Base-by-base conservation (phyloP, 2,113 vertebrate genomes). In the Strix aluco region DNA sequence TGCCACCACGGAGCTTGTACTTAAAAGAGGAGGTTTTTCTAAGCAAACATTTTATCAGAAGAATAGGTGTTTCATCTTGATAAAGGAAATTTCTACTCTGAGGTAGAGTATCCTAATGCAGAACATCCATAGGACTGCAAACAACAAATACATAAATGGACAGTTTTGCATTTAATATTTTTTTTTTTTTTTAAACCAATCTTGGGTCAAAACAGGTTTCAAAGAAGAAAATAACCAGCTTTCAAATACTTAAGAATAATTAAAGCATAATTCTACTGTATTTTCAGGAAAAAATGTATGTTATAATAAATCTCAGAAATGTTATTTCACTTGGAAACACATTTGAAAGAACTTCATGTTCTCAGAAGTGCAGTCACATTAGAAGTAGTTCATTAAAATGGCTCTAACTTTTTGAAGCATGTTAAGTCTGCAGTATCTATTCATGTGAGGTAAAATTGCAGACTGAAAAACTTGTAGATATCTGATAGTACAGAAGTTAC, bases 401-500 rank as follows among this genome's bases (percentile, higher is more conserved):
- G 58, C 77, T 92, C 61, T 79, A 91, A 91, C 86, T 90, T 94
- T 91, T 77, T 87, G 86, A 92, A 96, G 86, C 29, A 0, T 91
- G 77, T 75, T 84, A 93, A 94, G 61, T 65, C 54, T 94, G 61
- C 36, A 91, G 40, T 58, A 61, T 46, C 57, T 82, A 80, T 81
- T 93, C 44, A 92, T 69, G 77, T 77, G 70, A 92, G 58, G 71
- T 71, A 84, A 93, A 95, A 96, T 15, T 92, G 86, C 52, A 95
- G 93, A 47, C 91, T 81, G 86, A 89, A 92, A 86, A 93, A 54
- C 85, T 89, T 75, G 73, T 95, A 96, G 70, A 82, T 92, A 46
- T 80, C 74, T 92, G 83, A 95, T 94, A 95, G 49, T 58, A 81
- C 66, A 91, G 91, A 84, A 95, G 86, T 91, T 73, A 79, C 86